A percentile compares a stretch with the other conserved stretches of the same genome.
Conservation (phyloP, 2,888 invertebrate genomes). For the Trilocha varians region DNA sequence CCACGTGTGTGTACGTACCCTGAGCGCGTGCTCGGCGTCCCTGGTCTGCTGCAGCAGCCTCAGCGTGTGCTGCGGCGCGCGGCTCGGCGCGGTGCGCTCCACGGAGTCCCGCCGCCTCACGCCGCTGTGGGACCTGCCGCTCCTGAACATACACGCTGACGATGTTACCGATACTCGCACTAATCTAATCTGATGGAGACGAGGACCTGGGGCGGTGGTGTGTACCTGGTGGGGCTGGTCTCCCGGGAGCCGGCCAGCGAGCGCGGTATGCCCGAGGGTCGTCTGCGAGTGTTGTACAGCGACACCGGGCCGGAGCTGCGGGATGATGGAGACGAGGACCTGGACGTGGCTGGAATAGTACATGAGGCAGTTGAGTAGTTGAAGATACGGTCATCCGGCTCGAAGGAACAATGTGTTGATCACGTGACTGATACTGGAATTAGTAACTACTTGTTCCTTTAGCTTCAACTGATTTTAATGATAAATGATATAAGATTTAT, state of each 20-base stretch:
- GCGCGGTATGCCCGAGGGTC: conserved; percentile 81
- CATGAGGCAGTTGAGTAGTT: not conserved
- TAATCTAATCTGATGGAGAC: too few species aligned
- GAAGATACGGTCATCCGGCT: not conserved
- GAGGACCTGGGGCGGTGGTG: not conserved
- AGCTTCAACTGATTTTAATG: too few species aligned
- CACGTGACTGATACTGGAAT: too few species aligned
- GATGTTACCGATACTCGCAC: too few species aligned
- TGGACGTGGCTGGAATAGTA: conserved; percentile 82
- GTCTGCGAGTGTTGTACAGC: conserved; percentile 71
- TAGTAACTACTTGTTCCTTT: too few species aligned
- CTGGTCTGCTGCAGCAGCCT: conserved; percentile 88
- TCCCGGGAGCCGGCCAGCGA: conserved; percentile 80
- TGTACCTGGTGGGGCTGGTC: conserved; percentile 74
- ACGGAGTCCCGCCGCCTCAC: conserved; percentile 46
- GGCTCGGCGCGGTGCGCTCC: conserved; percentile 62
- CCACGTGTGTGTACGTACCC: conserved; percentile 24
- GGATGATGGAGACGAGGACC: conserved; percentile 95
- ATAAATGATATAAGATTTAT: too few species aligned
- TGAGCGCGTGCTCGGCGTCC: conserved; percentile 80
- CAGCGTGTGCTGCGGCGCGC: conserved; percentile 81
- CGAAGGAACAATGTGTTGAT: too few species aligned
- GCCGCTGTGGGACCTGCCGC: conserved; percentile 42
- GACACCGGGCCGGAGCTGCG: conserved; percentile 76
- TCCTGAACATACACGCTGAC: conserved; percentile 3